Evolutionary conservation across 35 echinoderm and acorn worm genomes (phyloP).

Genomic region (Holothuria glaberrima): DNA sequence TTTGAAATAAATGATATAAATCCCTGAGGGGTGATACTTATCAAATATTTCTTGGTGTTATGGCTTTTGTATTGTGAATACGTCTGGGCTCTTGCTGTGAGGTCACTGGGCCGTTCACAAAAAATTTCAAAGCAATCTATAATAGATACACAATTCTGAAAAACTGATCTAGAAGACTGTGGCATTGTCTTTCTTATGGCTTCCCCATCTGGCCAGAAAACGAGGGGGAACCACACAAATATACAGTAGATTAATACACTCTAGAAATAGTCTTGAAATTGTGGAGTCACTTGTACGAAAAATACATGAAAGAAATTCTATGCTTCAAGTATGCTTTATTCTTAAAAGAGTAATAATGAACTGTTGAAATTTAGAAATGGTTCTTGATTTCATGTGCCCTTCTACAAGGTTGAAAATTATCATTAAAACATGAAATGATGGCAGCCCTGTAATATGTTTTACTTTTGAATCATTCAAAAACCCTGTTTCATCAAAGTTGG

Average conservation of each 20-base stretch:
- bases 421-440: not conserved
- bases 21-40: too few species aligned
- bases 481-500: not conserved
- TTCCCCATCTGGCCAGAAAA: constrained; percentile 3
- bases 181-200: not conserved
- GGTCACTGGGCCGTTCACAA: constrained; percentile 7
- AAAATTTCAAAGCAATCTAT: not conserved
- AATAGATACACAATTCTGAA: not conserved
- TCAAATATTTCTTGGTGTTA: too few species aligned
- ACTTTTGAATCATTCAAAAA: not conserved
- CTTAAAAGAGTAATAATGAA: constrained; percentile 2
- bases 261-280: not conserved
- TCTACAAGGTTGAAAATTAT: constrained; percentile 1
- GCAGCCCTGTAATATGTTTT: not conserved
- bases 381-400: not conserved
- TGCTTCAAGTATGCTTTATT: not conserved
- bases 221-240: not conserved
- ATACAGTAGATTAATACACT: not conserved
- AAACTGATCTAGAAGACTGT: not conserved
- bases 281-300: not conserved
- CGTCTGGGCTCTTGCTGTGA: too few species aligned
- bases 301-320: not conserved
- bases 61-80: too few species aligned
- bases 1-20: too few species aligned
- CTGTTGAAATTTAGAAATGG: constrained; percentile 9